Conservation (phyloP, 2,113 vertebrate genomes). For the Hemichromis elongatus region DNA sequence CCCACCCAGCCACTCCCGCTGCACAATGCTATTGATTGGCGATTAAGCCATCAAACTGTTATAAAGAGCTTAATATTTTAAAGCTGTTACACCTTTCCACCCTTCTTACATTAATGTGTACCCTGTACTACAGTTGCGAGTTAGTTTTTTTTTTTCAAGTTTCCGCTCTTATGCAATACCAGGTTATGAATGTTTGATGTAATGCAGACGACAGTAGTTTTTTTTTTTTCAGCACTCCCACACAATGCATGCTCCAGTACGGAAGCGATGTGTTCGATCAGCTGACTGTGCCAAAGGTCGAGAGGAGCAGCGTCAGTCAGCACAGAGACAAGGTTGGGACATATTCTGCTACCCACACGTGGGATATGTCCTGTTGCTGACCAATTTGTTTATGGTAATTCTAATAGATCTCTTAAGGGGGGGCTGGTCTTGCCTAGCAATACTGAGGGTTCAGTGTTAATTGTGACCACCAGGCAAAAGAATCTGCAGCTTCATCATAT, state of each 20-base stretch:
- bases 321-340: conserved; percentile 10
- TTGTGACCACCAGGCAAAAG: conserved; percentile 52
- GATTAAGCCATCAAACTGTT: conserved; percentile 85
- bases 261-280: conserved; percentile 39
- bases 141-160: conserved; percentile 38
- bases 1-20: conserved; percentile 63
- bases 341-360: conserved; percentile 4
- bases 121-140: conserved; percentile 12
- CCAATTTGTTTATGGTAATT: conserved; percentile 68
- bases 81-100: conserved; percentile 47
- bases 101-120: conserved; percentile 26
- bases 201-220: conserved; percentile 11
- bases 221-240: neutral
- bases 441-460: conserved; percentile 61
- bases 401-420: conserved; percentile 42
- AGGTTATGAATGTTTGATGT: conserved; percentile 64
- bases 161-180: conserved; percentile 30
- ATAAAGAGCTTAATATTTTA: conserved; percentile 80
- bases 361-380: conserved; percentile 55
- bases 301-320: conserved; percentile 41
- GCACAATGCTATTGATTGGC: conserved; percentile 78
- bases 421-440: conserved; percentile 12
- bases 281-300: conserved; percentile 50
- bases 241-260: conserved; percentile 28
- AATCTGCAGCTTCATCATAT: conserved; percentile 62